phyloP scores from a whole-genome alignment of 1,140 invertebrate species.

The Adelges cooleyi region DNA sequence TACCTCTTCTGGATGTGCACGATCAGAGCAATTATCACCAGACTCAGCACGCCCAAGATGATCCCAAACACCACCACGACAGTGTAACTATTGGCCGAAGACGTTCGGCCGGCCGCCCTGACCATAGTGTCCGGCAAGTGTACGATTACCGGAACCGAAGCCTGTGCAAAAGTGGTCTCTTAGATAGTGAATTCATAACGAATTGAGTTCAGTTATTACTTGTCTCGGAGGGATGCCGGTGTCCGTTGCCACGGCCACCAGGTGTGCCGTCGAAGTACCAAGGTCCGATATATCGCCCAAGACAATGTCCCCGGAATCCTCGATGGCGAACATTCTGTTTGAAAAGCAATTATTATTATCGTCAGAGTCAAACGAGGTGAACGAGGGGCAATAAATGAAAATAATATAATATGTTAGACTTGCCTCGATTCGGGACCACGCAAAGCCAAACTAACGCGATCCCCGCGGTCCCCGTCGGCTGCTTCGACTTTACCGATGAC shows the following conservation, averaged over 20 bases:
- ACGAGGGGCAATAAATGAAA: background rate
- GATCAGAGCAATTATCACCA: conserved; percentile 60
- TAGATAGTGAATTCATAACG: no score
- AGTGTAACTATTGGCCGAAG: conserved; percentile 45
- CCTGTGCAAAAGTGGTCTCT: conserved; percentile 42
- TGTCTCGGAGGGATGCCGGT: conserved; percentile 60
- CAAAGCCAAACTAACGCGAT: conserved; percentile 55
- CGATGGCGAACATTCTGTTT: conserved; percentile 43
- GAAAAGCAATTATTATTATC: no score
- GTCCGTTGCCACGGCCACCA: conserved; percentile 69
- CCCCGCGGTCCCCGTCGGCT: conserved; percentile 70
- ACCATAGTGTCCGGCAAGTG: conserved; percentile 48
- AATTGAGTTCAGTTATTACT: no score
- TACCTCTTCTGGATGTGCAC: conserved; percentile 66
- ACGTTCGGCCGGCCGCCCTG: conserved; percentile 41
- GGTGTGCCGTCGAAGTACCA: conserved; percentile 47
- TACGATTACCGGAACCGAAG: conserved; percentile 62
- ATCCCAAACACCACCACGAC: conserved; percentile 57
- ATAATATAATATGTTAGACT: no score
- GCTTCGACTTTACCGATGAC: conserved; percentile 43
- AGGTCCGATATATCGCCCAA: conserved; percentile 38
- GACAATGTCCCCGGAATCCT: conserved; percentile 42
- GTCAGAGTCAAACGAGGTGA: no score
- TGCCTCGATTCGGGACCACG: conserved; percentile 59
- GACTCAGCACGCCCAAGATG: conserved; percentile 54